phyloP scores from a whole-genome alignment of 2,888 invertebrate genomes.

The Cinara cedri region DNA sequence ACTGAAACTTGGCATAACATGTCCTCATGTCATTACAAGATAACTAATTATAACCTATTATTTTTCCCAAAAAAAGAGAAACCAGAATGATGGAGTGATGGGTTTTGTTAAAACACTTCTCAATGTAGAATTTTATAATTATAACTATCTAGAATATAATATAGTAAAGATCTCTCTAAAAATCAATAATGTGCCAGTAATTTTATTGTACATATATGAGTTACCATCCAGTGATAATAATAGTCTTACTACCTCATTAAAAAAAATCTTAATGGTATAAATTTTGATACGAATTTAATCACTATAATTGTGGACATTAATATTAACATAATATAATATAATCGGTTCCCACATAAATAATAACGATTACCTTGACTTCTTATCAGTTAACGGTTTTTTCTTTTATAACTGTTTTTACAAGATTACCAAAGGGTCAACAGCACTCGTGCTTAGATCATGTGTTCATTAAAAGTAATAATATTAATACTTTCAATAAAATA shows the following conservation, averaged over 20 bases:
- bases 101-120: too few relatives aligned
- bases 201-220: neutral
- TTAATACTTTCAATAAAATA: too few relatives aligned
- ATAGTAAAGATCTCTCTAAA: neutral
- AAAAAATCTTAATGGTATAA: neutral
- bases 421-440: neutral
- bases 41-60: neutral
- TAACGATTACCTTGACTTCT: neutral
- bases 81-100: conserved; percentile 10
- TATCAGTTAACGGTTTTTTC: neutral
- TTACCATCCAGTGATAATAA: too few relatives aligned
- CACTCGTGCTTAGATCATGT: neutral
- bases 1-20: neutral
- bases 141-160: neutral
- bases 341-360: neutral
- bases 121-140: too few relatives aligned
- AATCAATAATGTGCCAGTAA: neutral
- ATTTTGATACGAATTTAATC: neutral
- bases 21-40: too few relatives aligned
- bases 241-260: neutral
- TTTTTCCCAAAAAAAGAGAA: too few relatives aligned
- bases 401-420: neutral
- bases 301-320: neutral
- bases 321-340: conserved; percentile 1
- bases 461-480: neutral